Conservation (phyloP, 2,113 vertebrate genomes). For the Ochotona princeps region DNA sequence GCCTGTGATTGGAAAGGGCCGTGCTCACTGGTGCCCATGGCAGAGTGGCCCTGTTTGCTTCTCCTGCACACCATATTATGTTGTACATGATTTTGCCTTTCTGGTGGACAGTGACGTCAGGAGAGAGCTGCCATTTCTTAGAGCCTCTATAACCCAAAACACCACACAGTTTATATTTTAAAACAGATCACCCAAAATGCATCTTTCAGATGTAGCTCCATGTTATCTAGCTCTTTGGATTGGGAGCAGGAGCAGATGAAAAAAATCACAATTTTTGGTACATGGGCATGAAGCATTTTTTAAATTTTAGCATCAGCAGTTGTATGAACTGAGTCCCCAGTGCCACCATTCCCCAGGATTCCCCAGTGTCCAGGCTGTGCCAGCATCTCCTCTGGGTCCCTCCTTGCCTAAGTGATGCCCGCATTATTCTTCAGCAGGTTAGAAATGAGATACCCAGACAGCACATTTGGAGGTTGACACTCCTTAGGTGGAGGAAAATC, state of each 20-base stretch:
- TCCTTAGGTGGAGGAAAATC: constrained; percentile 28
- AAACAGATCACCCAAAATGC: not conserved
- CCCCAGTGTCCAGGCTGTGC: not conserved
- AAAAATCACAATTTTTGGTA: not conserved
- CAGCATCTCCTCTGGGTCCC: not conserved
- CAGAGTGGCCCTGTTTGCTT: not conserved
- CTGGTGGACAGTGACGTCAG: not conserved
- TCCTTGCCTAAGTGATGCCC: not conserved
- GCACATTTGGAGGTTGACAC: constrained; percentile 19
- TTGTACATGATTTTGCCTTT: not conserved
- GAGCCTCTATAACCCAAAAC: not conserved
- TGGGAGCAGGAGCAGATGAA: not conserved
- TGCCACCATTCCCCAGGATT: not conserved
- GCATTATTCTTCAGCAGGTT: not conserved
- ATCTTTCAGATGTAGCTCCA: not conserved
- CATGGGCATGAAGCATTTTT: not conserved
- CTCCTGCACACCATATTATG: not conserved
- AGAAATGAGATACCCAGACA: constrained; percentile 15
- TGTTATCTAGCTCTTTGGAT: not conserved
- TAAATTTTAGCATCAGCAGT: not conserved
- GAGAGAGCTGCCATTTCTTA: not conserved
- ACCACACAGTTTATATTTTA: not conserved
- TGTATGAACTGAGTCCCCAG: not conserved
- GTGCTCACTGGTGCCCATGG: not conserved
- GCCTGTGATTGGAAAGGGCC: not conserved